A percentile compares a stretch with the other conserved stretches of the same genome.
These are phyloP conservation scores for Silvanus unidentatus DNA, from an alignment of 2,888 invertebrate genomes.

Conservation along the genomic window DNA sequence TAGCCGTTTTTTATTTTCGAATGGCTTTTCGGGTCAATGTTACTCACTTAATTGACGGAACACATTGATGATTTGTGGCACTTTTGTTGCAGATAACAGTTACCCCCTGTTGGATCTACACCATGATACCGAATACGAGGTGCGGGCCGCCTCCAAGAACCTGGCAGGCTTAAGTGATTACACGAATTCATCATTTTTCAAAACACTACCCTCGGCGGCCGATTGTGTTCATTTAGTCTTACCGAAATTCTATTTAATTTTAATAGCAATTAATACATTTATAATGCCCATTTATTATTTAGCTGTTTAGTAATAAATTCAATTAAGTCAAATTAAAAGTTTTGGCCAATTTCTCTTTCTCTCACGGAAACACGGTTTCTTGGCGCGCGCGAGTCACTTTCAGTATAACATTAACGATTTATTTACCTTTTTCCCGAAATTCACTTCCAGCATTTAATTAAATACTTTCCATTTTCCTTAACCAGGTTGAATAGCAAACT, in stretches of 20 bases:
- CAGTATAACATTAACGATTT: no score
- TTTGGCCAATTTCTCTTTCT: no score
- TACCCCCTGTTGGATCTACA: constrained; percentile 48
- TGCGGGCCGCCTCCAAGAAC: constrained; percentile 53
- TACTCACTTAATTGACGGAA: no score
- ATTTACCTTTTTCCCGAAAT: no score
- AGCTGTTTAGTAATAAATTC: background rate
- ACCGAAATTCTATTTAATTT: constrained; percentile 5
- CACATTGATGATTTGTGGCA: no score
- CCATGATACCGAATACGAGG: constrained; percentile 49
- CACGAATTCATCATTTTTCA: constrained; percentile 32
- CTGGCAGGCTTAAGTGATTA: constrained; percentile 49
- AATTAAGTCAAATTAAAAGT: background rate
- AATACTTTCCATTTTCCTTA: no score
- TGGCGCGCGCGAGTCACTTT: no score
- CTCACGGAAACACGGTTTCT: no score
- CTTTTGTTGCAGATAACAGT: constrained; percentile 49
- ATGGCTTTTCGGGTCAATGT: background rate
- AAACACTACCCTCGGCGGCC: constrained; percentile 20
- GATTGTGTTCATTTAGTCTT: constrained; percentile 11
- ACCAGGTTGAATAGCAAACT: no score
- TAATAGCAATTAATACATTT: no score
- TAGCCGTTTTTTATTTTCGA: background rate
- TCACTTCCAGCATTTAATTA: no score
- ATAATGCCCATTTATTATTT: no score